These are phyloP conservation scores for Atractosteus spatula DNA, from an alignment of 2,113 vertebrate genomes.

Conservation along the genomic window DNA sequence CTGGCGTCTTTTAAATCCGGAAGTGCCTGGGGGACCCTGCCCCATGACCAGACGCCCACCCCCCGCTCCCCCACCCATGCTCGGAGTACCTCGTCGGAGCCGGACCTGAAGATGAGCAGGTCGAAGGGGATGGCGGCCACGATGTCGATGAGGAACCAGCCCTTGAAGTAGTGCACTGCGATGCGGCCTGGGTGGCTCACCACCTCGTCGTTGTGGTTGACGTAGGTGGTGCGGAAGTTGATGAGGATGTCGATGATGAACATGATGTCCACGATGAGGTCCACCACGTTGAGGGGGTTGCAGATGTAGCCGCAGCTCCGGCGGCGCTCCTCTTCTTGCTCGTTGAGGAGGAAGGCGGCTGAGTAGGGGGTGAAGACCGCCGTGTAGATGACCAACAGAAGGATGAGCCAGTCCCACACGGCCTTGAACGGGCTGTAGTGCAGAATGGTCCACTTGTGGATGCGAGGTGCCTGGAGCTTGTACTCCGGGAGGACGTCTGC, in stretches of 20 bases:
- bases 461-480: slow-evolving; percentile 90
- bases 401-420: slow-evolving; percentile 96
- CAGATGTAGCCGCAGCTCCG: slow-evolving; percentile 87
- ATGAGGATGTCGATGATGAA: slow-evolving; percentile 97
- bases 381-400: slow-evolving; percentile 95
- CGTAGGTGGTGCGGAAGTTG: slow-evolving; percentile 98
- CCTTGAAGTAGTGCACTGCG: slow-evolving; percentile 96
- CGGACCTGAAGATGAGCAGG: slow-evolving; percentile 90
- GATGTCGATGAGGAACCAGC: slow-evolving; percentile 98
- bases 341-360: slow-evolving; percentile 90
- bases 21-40: too few relatives aligned
- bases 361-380: slow-evolving; percentile 96
- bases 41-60: not conserved
- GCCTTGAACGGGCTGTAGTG: slow-evolving; percentile 99
- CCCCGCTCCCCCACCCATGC: not conserved
- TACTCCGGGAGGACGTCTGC: slow-evolving; percentile 95
- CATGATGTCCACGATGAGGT: slow-evolving; percentile 98
- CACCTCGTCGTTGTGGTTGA: slow-evolving; percentile 95
- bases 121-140: slow-evolving; percentile 97
- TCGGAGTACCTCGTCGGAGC: slow-evolving; percentile 86
- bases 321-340: slow-evolving; percentile 81
- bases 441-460: slow-evolving; percentile 94
- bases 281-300: slow-evolving; percentile 90
- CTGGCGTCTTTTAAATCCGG: too few relatives aligned
- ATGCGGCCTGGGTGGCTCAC: slow-evolving; percentile 92